These are phyloP conservation scores for Acanthornis magna DNA, from an alignment of 2,797 vertebrate genomes.

Conservation along the genomic window DNA sequence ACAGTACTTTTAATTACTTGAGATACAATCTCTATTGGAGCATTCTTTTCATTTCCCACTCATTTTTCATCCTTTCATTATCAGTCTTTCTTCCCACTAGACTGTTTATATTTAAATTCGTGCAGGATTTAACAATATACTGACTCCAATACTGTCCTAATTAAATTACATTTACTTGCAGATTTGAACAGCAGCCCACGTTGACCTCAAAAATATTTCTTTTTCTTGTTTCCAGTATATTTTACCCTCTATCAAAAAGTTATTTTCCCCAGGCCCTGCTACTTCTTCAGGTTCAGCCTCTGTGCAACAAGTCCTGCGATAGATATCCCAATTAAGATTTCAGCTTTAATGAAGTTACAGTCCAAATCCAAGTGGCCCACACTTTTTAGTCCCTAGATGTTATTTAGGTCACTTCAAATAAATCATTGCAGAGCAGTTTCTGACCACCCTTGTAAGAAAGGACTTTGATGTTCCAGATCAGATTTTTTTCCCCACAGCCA, in stretches of 20 bases:
- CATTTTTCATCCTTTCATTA: constrained; percentile 16
- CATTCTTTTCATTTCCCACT: constrained; percentile 16
- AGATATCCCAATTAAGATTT: background rate
- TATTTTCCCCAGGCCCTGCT: background rate
- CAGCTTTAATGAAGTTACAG: background rate
- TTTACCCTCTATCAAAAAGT: background rate
- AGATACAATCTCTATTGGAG: constrained; percentile 27
- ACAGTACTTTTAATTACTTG: constrained; percentile 34
- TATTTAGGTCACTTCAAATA: constrained; percentile 35
- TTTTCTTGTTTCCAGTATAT: background rate
- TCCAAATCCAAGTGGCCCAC: background rate
- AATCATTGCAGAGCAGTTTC: background rate
- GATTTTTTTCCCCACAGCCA: background rate
- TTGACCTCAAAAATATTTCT: background rate
- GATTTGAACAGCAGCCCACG: background rate
- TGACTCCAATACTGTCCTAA: constrained; percentile 14
- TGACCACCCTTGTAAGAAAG: background rate
- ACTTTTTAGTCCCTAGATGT: background rate
- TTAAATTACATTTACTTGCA: constrained; percentile 32
- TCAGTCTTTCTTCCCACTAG: background rate
- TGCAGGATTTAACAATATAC: background rate
- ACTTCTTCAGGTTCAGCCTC: background rate
- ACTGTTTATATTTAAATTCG: constrained; percentile 20
- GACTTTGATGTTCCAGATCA: background rate
- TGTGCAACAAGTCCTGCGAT: background rate